Evolutionary conservation across 2,888 invertebrate species (phyloP).

Genomic region (Callyntrura sp.): DNA sequence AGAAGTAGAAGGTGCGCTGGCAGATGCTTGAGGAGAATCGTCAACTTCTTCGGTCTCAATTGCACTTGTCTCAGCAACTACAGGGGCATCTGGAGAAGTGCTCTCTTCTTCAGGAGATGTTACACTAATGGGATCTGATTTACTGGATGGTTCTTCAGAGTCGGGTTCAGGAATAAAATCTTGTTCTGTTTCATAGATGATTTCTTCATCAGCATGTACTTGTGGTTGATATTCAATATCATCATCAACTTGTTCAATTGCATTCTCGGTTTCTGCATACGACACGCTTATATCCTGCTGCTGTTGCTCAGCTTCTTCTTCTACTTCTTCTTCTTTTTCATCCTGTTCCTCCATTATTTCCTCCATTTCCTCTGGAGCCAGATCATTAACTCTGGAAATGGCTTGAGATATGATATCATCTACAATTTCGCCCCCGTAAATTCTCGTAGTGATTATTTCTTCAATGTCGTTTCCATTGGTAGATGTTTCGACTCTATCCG

Average conservation of each 20-base stretch:
- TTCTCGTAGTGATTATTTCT: slow-evolving; percentile 70
- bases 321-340: slow-evolving; percentile 40
- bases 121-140: slow-evolving; percentile 67
- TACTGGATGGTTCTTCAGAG: slow-evolving; percentile 72
- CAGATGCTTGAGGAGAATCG: slow-evolving; percentile 86
- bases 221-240: slow-evolving; percentile 11
- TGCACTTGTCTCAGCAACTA: slow-evolving; percentile 83
- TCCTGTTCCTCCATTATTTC: slow-evolving; percentile 57
- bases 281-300: neutral
- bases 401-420: slow-evolving; percentile 83
- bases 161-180: slow-evolving; percentile 56
- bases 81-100: slow-evolving; percentile 10
- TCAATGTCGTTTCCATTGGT: slow-evolving; percentile 67
- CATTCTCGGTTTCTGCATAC: neutral
- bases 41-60: slow-evolving; percentile 87
- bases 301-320: slow-evolving; percentile 24
- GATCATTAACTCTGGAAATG: slow-evolving; percentile 79
- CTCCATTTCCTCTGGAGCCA: slow-evolving; percentile 62
- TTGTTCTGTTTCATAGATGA: neutral
- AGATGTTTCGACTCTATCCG: slow-evolving; percentile 67
- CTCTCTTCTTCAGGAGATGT: slow-evolving; percentile 71
- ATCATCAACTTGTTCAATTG: slow-evolving; percentile 8
- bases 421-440: slow-evolving; percentile 80
- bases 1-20: slow-evolving; percentile 85
- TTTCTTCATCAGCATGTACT: neutral